Evolutionary conservation across 1,140 invertebrate species (phyloP).

Genomic region (Brachystomella parvula): DNA sequence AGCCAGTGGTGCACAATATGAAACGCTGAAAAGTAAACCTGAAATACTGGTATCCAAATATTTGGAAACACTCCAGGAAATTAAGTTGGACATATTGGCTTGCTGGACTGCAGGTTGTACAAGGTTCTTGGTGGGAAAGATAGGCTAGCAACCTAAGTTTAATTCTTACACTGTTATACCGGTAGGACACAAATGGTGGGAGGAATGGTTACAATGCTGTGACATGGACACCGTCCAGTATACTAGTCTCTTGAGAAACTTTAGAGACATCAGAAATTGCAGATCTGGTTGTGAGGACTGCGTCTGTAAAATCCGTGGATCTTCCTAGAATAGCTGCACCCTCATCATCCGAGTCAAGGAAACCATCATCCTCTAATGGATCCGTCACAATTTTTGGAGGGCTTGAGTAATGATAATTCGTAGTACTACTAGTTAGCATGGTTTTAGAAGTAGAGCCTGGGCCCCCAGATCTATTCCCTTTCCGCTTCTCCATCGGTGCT

Average conservation of each 20-base stretch:
- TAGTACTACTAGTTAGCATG: background rate
- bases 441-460: background rate
- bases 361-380: conserved; percentile 7
- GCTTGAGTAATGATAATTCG: background rate
- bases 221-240: conserved; percentile 25
- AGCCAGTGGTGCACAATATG: no score
- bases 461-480: conserved; percentile 8
- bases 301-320: background rate
- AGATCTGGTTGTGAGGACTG: background rate
- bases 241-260: conserved; percentile 13
- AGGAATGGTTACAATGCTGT: conserved; percentile 18
- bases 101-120: no score
- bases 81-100: no score
- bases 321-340: conserved; percentile 8
- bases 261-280: conserved; percentile 7
- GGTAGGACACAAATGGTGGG: background rate
- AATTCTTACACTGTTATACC: no score
- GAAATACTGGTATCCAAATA: no score
- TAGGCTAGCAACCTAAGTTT: no score
- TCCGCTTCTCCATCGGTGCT: conserved; percentile 4
- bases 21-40: no score
- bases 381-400: conserved; percentile 13
- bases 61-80: no score
- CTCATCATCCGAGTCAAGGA: conserved; percentile 20
- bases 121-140: no score